These are phyloP conservation scores for Cyprinodon brontotheroides DNA, from an alignment of 2,113 vertebrate genomes.

Conservation along the genomic window DNA sequence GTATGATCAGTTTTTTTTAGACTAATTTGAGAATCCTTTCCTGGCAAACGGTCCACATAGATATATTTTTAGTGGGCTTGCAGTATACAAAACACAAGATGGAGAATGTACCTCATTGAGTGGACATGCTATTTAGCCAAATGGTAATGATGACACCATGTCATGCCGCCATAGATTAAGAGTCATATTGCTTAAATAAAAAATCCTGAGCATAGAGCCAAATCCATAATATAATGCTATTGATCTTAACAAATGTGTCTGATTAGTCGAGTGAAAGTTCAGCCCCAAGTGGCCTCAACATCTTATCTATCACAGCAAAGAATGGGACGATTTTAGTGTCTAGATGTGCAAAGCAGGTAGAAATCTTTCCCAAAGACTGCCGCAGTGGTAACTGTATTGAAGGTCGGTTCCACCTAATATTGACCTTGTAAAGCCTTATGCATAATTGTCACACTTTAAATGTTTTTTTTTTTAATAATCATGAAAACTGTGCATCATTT, in stretches of 20 bases:
- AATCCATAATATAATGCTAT: not conserved
- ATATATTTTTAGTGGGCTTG: not conserved
- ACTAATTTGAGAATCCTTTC: not conserved
- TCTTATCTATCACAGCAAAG: not conserved
- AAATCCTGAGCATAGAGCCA: no score
- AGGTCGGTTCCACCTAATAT: no score
- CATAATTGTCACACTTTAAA: no score
- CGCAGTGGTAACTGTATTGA: not conserved
- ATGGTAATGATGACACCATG: not conserved
- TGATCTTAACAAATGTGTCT: not conserved
- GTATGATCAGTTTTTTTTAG: no score
- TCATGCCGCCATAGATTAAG: not conserved
- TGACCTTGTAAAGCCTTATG: no score
- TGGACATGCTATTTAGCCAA: not conserved
- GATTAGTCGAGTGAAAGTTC: not conserved
- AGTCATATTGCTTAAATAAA: not conserved
- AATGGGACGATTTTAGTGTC: not conserved
- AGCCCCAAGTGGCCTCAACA: not conserved
- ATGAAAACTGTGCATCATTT: no score
- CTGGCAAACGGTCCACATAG: not conserved
- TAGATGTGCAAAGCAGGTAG: not conserved
- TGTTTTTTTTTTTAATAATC: not conserved
- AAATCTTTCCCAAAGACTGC: not conserved
- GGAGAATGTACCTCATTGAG: not conserved
- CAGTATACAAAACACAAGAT: not conserved